Percentiles rank a stretch among this genome's conserved stretches.
Evolutionary conservation across 2,113 vertebrate genomes (phyloP).

Genomic region (Archilochus colubris): DNA sequence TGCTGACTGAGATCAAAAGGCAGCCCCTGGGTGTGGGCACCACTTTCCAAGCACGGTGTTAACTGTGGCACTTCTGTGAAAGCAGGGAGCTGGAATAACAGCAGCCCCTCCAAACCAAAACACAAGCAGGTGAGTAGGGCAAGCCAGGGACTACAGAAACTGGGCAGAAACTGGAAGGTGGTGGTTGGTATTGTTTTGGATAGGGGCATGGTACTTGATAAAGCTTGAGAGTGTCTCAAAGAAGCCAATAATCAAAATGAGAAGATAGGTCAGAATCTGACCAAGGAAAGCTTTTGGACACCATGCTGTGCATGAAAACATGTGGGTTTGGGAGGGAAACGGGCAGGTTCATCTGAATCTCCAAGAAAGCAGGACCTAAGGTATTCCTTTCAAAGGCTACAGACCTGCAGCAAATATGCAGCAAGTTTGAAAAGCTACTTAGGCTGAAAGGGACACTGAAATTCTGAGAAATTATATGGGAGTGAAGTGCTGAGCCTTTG

Average conservation of each 20-base stretch:
- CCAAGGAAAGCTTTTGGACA: background rate
- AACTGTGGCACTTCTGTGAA: fast-evolving
- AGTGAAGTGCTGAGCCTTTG: background rate
- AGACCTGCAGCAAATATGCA: background rate
- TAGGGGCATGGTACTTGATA: background rate
- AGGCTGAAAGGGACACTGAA: background rate
- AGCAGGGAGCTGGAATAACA: background rate
- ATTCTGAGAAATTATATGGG: background rate
- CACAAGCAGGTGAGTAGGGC: background rate
- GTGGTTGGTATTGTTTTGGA: background rate
- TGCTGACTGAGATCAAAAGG: background rate
- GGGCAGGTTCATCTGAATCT: background rate
- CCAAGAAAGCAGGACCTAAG: background rate
- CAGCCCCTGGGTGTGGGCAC: background rate
- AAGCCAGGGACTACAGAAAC: background rate
- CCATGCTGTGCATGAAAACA: background rate
- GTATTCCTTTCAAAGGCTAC: background rate
- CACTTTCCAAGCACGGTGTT: fast-evolving
- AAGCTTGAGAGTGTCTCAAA: background rate
- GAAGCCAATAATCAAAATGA: background rate
- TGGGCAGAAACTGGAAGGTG: background rate
- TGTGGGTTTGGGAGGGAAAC: background rate
- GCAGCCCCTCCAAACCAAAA: conserved; percentile 40
- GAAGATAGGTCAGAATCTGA: background rate
- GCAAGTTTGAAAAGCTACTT: background rate